Conservation (phyloP, 2,888 invertebrate genomes). For the Molorchus minor region DNA sequence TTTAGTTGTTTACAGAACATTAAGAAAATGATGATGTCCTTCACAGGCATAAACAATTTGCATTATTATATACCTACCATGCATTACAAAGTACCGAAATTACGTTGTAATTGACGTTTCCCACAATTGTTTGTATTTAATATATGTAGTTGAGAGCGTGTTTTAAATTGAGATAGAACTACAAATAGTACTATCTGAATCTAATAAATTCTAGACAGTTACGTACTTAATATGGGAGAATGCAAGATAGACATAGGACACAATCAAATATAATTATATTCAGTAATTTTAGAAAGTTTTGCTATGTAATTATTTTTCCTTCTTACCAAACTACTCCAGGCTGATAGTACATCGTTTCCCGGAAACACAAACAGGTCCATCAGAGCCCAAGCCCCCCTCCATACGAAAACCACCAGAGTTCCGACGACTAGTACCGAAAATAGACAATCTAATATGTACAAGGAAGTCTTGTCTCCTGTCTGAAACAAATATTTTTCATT, state of each 20-base stretch:
- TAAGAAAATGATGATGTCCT: conserved; percentile 5
- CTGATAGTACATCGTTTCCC: conserved; percentile 72
- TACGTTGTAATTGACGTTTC: too few species aligned
- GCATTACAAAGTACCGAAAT: too few species aligned
- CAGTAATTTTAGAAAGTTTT: too few species aligned
- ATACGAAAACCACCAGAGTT: conserved; percentile 85
- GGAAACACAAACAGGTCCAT: conserved; percentile 85
- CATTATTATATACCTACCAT: neutral
- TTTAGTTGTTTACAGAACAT: conserved; percentile 5
- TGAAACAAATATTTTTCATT: conserved; percentile 60
- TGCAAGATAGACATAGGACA: too few species aligned
- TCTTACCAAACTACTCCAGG: conserved; percentile 83
- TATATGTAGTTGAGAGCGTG: too few species aligned
- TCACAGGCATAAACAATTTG: conserved; percentile 6
- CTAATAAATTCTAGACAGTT: too few species aligned
- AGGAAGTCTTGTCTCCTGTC: conserved; percentile 74
- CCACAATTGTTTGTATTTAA: too few species aligned
- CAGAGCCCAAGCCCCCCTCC: conserved; percentile 87
- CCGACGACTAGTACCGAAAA: conserved; percentile 88
- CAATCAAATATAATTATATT: too few species aligned
- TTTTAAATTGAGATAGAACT: too few species aligned
- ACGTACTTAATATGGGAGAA: too few species aligned
- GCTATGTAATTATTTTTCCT: too few species aligned
- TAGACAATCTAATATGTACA: conserved; percentile 84
- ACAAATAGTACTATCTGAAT: too few species aligned